These are phyloP conservation scores for Macrocentrus cingulum DNA, from an alignment of 1,140 invertebrate genomes.

Conservation along the genomic window DNA sequence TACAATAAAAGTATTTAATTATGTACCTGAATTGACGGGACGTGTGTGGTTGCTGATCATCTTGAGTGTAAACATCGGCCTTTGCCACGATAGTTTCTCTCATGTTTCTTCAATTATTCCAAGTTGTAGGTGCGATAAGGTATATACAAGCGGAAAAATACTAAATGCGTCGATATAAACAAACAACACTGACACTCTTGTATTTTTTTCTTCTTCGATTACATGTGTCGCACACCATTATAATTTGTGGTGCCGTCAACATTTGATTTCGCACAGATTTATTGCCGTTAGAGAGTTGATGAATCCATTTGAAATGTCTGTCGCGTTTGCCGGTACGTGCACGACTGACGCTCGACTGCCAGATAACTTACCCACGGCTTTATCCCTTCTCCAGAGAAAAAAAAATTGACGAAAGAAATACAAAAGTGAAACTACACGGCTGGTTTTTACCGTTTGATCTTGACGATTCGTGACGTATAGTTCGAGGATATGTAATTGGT, in stretches of 20 bases:
- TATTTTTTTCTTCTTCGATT: too few species aligned
- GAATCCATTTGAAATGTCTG: too few species aligned
- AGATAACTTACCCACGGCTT: not conserved
- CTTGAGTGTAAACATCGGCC: slow-evolving; percentile 41
- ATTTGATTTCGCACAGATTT: too few species aligned
- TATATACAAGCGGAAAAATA: too few species aligned
- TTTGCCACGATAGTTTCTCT: slow-evolving; percentile 39
- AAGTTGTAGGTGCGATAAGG: not conserved
- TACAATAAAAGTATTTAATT: not conserved
- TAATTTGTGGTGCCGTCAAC: too few species aligned
- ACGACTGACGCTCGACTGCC: not conserved
- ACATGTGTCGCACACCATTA: not conserved
- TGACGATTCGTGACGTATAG: too few species aligned
- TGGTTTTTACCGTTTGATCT: slow-evolving; percentile 9
- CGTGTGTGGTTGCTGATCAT: slow-evolving; percentile 33
- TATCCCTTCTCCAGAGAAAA: slow-evolving; percentile 7
- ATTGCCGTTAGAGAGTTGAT: too few species aligned
- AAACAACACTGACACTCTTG: not conserved
- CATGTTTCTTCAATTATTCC: slow-evolving; percentile 25
- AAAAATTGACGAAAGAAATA: not conserved
- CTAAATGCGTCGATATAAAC: not conserved
- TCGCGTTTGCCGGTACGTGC: not conserved
- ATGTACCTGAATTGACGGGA: slow-evolving; percentile 31
- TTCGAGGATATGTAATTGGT: too few species aligned
- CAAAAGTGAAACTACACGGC: not conserved